phyloP scores from a whole-genome alignment of 2,113 vertebrate species.

The Burhinus bistriatus region DNA sequence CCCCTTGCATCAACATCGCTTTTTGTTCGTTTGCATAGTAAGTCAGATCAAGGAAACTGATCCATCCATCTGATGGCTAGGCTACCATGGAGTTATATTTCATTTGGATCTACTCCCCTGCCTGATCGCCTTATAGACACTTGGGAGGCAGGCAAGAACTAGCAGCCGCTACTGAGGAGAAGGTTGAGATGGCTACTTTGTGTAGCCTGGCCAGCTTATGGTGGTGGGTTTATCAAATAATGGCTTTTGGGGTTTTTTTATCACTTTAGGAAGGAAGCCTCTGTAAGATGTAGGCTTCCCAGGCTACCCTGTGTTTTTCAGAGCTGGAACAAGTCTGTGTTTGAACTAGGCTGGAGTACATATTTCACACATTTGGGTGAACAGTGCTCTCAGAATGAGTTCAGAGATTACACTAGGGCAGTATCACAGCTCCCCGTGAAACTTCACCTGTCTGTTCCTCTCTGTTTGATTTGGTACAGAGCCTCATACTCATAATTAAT shows the following conservation, averaged over 20 bases:
- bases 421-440: accelerated
- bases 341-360: background rate
- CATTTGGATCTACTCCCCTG: background rate
- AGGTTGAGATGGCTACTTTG: accelerated
- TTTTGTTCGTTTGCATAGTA: background rate
- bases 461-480: background rate
- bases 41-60: background rate
- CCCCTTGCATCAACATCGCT: background rate
- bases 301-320: background rate
- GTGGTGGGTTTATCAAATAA: background rate
- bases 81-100: background rate
- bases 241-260: background rate
- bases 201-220: accelerated
- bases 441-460: background rate
- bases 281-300: background rate
- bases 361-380: background rate
- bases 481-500: background rate
- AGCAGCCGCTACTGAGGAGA: background rate
- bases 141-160: background rate
- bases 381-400: background rate
- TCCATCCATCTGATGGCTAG: background rate
- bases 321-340: background rate
- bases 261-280: background rate
- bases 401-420: background rate
- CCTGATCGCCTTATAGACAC: background rate